A percentile compares a stretch with the other conserved stretches of the same genome.
phyloP scores from a whole-genome alignment of 1,140 invertebrate species.

The Caenorhabditis tropicalis region DNA sequence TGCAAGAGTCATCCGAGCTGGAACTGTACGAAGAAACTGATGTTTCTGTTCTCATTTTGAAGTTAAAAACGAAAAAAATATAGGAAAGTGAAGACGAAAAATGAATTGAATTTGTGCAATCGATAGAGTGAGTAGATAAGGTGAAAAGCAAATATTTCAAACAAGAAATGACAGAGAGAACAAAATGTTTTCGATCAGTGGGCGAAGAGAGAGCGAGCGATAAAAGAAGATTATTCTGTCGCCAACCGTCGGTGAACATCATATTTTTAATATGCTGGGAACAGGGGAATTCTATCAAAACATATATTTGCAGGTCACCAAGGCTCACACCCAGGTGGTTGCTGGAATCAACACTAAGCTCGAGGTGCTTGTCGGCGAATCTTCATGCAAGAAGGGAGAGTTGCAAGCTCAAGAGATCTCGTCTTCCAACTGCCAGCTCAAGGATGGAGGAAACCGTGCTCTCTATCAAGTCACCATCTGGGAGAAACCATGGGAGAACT shows the following conservation, averaged over 20 bases:
- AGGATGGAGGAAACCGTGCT: conserved; percentile 36
- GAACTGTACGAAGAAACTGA: neutral
- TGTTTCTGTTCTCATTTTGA: neutral
- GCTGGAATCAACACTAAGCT: conserved; percentile 44
- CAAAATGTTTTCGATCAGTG: neutral
- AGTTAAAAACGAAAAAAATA: neutral
- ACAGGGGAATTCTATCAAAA: neutral
- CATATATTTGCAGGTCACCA: conserved; percentile 37
- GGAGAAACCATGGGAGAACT: conserved; percentile 59
- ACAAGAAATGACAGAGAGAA: neutral
- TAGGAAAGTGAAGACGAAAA: neutral
- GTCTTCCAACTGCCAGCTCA: conserved; percentile 20
- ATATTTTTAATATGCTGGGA: neutral
- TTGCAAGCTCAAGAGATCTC: conserved; percentile 28
- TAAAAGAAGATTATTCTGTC: neutral
- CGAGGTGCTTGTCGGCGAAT: conserved; percentile 53
- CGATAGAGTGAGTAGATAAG: neutral
- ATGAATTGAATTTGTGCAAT: neutral
- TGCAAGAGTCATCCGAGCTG: neutral
- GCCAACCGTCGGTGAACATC: neutral
- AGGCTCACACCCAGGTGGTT: conserved; percentile 48
- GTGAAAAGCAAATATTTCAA: neutral
- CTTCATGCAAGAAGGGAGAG: conserved; percentile 40
- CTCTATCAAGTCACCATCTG: conserved; percentile 50
- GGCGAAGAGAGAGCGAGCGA: neutral